Base-by-base conservation (phyloP, 1,140 invertebrate genomes). In the Sminthurinus signatus region DNA sequence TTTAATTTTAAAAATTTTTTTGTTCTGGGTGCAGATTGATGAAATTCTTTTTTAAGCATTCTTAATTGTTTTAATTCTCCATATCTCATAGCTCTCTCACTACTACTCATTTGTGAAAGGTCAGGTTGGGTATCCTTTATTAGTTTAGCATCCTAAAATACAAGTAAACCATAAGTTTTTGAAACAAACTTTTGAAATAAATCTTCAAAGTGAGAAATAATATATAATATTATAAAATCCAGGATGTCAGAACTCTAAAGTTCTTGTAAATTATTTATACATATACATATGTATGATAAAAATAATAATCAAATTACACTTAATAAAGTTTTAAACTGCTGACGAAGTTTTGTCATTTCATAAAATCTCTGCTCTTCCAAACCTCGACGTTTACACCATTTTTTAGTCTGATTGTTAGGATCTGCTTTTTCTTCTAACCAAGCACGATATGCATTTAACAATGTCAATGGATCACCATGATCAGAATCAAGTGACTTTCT, bases 301-400 rank as follows among this genome's bases (percentile, higher is more conserved):
- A 36, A 36, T 36, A 8, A 8, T 5, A 36, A 15, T 36, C 15
- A 19, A 59, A 46, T 44, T 72, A 88, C 88, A 77, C 87, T 82
- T 36, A 97, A 77, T 39, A 96, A 80, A 52, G 89, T 85, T 75
- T 88, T 84, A 75, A 98, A 94, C 77, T 98, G 96, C 39, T 85
- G 80, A 32, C 93, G 81, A 2, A 99, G 77, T 81, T 98, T 98
- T 0, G 87, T 93, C 73, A 96, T 88, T 79, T 98, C 95, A 74
- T 97, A 98, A 75, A 99, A 90, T 56, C 95, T 80, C 75, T 98
- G 94, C 74, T 98, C 95, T 77, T 98, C 94, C 2, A 98, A 79
- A 3, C 92, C 93, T 64, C 91, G 77, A 62, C 86, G 82, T 70
- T 81, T 84, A 72, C 93, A 95, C 95, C 95, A 99, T 68, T 85